phyloP scores from a whole-genome alignment of 2,113 vertebrate species.

The Aldabrachelys gigantea region DNA sequence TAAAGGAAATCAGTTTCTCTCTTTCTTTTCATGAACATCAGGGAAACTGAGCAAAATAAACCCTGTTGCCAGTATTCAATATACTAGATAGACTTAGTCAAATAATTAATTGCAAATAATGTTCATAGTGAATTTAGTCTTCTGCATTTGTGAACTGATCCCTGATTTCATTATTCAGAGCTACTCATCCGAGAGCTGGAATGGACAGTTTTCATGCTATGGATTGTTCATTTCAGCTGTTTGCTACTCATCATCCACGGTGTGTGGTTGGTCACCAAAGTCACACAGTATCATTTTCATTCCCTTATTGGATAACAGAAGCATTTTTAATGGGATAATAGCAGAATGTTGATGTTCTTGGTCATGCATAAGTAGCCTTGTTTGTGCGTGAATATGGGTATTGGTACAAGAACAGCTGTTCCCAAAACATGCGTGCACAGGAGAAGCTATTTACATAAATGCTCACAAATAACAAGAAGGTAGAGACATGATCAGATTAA shows the following conservation, averaged over 20 bases:
- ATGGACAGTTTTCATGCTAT: neutral
- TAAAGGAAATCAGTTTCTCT: neutral
- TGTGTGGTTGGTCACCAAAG: neutral
- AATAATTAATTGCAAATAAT: neutral
- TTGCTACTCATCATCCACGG: neutral
- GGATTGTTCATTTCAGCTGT: rapidly evolving
- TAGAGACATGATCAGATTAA: neutral
- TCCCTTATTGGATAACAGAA: neutral
- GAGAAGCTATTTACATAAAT: neutral
- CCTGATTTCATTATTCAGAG: slow-evolving; percentile 19
- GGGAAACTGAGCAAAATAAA: neutral
- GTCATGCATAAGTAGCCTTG: neutral
- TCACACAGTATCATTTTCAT: neutral
- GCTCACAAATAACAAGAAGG: neutral
- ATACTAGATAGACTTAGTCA: neutral
- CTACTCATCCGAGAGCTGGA: neutral
- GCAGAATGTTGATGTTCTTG: neutral
- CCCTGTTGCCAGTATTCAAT: neutral
- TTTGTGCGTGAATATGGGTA: neutral
- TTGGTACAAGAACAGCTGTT: neutral
- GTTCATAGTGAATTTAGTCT: neutral
- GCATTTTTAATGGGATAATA: neutral
- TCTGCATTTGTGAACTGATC: neutral
- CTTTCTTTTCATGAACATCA: neutral
- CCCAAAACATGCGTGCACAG: neutral